Evolutionary conservation across 2,113 vertebrate genomes (phyloP), one percentile per base, ranked within the genome.

Genomic region (Caretta caretta): DNA sequence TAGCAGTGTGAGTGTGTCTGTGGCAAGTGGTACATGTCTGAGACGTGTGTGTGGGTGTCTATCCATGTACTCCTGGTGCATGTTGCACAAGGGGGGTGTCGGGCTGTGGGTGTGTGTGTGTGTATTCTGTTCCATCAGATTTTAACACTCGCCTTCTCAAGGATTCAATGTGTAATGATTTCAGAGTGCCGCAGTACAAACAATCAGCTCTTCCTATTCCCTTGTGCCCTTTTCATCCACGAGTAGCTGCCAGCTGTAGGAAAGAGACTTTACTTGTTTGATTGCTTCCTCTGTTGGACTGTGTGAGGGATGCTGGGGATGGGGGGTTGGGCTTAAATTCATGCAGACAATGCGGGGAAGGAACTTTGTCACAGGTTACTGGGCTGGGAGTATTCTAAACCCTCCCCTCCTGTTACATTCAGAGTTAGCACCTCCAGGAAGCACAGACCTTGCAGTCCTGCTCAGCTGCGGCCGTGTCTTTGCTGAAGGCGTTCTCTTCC

Each of bases 161-260:
- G 72, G 79, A 4, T n/a, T 48, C 86, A 2, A 27, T 0, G 1
- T 35, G 49, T 3, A 13, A 29, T 8, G 27, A 16, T 57, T 53
- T 87, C 12, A 35, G 89, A 19, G 56, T 0, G 0, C 80, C 57
- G 83, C 48, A 79, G 29, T 17, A 57, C 3, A 19, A 87, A 8
- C 88, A 12, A 11, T 42, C 76, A 1, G 4, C 79, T 42, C 57
- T 53, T 35, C 53, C 1, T 3, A 1, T 4, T 31, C 50, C 84
- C 84, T 46, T 1, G 22, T 59, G 19, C 57, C 50, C 50, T 90
- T 4, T 19, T 29, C 27, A 57, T 62, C 29, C 83, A 53, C 81
- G 3, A 14, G 93, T 31, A 85, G 38, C 65, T 87, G 92, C 49
- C 84, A 48, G 79, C 25, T 76, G 62, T 1, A 31, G 79, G 89